phyloP scores from a whole-genome alignment of 2,797 vertebrate genomes.

The Falco biarmicus region DNA sequence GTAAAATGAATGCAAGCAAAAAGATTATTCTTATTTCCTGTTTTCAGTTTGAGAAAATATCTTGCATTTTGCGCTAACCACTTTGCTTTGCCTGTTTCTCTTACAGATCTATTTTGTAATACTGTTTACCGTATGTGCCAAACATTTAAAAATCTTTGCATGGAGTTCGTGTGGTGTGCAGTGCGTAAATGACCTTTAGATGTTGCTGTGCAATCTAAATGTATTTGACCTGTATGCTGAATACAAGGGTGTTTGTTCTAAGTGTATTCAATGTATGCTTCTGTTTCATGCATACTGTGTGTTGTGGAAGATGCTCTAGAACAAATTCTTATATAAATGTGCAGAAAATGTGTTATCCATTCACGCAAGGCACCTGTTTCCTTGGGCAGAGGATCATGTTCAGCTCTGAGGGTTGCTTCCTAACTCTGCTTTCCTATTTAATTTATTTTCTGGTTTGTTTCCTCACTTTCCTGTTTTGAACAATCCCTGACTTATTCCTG shows the following conservation, averaged over 20 bases:
- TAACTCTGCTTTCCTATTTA: background rate
- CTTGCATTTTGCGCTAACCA: background rate
- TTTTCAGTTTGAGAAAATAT: background rate
- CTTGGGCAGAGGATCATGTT: background rate
- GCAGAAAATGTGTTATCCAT: background rate
- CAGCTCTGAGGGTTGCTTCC: background rate
- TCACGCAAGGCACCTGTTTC: background rate
- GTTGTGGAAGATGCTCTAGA: background rate
- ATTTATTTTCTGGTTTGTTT: background rate
- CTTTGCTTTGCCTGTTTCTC: constrained; percentile 18
- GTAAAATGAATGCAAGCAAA: background rate
- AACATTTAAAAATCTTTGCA: constrained; percentile 11
- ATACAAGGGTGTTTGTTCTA: background rate
- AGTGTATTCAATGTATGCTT: background rate
- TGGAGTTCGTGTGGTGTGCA: constrained; percentile 36
- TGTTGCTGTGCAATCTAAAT: background rate
- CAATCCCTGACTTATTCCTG: background rate
- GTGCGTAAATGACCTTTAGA: background rate
- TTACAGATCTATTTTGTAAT: constrained; percentile 86
- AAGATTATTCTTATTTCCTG: background rate
- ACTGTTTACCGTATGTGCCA: constrained; percentile 87
- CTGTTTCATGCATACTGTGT: background rate
- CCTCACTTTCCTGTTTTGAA: background rate
- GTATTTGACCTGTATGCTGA: background rate
- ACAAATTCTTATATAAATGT: background rate